Base-by-base conservation (phyloP, 1,140 invertebrate genomes). In the Triops longicaudatus region DNA sequence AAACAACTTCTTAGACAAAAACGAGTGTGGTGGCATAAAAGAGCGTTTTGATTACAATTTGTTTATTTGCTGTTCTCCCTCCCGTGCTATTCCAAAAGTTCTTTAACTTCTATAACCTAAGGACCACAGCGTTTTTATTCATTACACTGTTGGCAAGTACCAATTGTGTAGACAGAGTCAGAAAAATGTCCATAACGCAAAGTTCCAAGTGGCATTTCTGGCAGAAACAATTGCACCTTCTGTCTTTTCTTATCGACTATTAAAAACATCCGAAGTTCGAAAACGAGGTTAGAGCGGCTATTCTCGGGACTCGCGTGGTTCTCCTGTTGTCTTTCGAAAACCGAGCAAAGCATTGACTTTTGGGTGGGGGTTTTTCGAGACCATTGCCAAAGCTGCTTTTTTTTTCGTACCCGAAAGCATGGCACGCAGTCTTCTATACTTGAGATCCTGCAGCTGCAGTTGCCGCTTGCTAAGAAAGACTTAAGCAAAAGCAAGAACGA, bases 231-330 rank as follows among this genome's bases (percentile, higher is more conserved):
- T 63, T 63, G 50, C 50, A 6, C 50, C 22, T 63, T 63, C 50
- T 6, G 10, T 63, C 50, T 9, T 63, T 63, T 63, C 4, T 9
- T 17, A n/a, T 63, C 1, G 10, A 14, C 22, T 63, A 10, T 63
- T 63, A 63, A n/a, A 37, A 37, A 37, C 31, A 37, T 5, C 50
- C 50, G 17, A 63, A n/a, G 50, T 63, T 22, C 14, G 50, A 63
- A 63, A 63, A 63, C 50, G 50, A 63, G 50, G 50, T 22, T 63
- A 63, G 17, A 63, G 50, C 50, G 50, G 50, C 50, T 63, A 63
- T 63, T 63, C 50, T 63, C 50, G 50, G 50, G 50, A 63, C 50
- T 63, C 50, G 31, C 31, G 50, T 63, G 50, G 22, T 17, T 63
- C 50, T 22, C 50, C 50, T 63, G 50, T 63, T 63, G n/a, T 63